Evolutionary conservation across 2,888 invertebrate genomes (phyloP), one percentile per base, ranked within the genome.

Genomic region (Eupithecia abbreviata): DNA sequence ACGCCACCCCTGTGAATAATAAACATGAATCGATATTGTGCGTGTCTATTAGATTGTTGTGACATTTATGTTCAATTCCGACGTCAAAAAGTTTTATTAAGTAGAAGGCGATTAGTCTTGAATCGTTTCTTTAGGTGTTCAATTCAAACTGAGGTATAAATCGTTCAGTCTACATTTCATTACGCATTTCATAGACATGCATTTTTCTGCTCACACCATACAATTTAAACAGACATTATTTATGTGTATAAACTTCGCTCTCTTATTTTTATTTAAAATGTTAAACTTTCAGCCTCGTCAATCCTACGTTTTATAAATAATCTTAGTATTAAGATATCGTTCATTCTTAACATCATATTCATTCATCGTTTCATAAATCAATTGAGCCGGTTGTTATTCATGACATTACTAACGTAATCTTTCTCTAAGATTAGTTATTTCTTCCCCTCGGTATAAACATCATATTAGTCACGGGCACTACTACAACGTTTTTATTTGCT

Each of bases 1-100:
- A 82, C 83, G 81, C 83, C 85, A 83, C 85, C 84, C 85, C 83
- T 82, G 79, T 79, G 75, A 82, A 79, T 82, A 79, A 72, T 75
- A 78, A 81, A 80, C 68, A 76, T 78, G 78, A 84, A 83, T 84
- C 79, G 74, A 80, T 78, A 76, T 68, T 51, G 74, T 81, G 77
- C 79, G 77, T 81, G 80, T 62, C 70, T 79, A 75, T 79, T 77
- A 72, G 76, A 81, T 79, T 76, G 77, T 75, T 77, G 81, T 80
- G 76, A 76, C 71, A 75, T 77, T 78, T 78, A 70, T 76, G 72
- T 76, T 76, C 47, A 69, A 62, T 78, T 75, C 75, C 42, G 68
- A 66, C 76, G 76, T 76, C 72, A 76, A 78, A 78, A 73, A 69
- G 49, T 65, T 76, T 77, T 18, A 30, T 66, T 76, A 70, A 74